Evolutionary conservation across 2,113 vertebrate species (phyloP).

Genomic region (Cepphus grylle): DNA sequence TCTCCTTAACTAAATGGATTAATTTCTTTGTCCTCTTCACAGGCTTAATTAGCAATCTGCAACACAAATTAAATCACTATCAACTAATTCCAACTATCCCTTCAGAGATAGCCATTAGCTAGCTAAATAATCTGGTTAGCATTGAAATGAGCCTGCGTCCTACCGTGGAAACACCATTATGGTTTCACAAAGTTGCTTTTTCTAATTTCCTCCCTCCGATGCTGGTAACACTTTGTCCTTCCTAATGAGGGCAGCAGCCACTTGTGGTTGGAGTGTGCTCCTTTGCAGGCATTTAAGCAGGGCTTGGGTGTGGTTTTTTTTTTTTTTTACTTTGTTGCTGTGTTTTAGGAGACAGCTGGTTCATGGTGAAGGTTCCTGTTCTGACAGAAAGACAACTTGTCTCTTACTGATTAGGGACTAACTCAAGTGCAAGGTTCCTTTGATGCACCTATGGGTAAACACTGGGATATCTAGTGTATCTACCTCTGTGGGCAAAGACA

Average conservation of each 20-base stretch:
- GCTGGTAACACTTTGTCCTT: slow-evolving; percentile 14
- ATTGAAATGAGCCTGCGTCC: slow-evolving; percentile 31
- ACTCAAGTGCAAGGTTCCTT: neutral
- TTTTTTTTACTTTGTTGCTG: neutral
- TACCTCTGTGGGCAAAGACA: neutral
- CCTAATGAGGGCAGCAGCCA: slow-evolving; percentile 11
- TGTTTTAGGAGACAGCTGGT: neutral
- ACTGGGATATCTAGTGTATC: rapidly evolving
- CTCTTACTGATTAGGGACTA: neutral
- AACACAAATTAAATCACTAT: slow-evolving; percentile 68
- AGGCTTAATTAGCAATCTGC: slow-evolving; percentile 68
- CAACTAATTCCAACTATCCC: slow-evolving; percentile 56
- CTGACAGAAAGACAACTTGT: neutral
- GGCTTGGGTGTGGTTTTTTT: neutral
- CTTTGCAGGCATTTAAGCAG: neutral
- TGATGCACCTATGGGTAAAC: neutral
- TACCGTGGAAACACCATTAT: neutral
- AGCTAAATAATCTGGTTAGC: slow-evolving; percentile 58
- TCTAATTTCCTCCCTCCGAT: neutral
- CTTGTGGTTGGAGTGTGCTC: neutral
- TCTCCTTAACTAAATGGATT: slow-evolving; percentile 63
- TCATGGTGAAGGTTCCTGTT: neutral
- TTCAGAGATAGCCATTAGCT: slow-evolving; percentile 59
- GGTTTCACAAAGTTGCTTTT: neutral
- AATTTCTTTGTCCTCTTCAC: slow-evolving; percentile 46